phyloP scores from a whole-genome alignment of 2,797 vertebrate genomes.

The Crax fasciolata region DNA sequence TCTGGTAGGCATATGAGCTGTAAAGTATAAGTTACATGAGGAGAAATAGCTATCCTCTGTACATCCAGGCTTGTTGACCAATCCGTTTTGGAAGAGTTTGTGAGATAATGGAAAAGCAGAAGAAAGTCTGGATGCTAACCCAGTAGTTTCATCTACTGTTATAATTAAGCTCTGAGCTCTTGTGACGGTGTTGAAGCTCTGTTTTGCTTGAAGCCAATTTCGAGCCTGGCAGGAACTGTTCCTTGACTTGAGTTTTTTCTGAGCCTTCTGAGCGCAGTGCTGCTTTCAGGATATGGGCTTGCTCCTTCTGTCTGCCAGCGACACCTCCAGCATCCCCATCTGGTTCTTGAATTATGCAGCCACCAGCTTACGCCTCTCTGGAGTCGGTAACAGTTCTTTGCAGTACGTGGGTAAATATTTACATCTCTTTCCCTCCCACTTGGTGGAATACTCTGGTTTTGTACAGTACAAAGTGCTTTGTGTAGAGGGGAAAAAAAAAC shows the following conservation, averaged over 20 bases:
- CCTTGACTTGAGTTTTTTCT: neutral
- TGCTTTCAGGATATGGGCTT: neutral
- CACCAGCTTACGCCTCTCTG: neutral
- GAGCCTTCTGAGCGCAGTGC: neutral
- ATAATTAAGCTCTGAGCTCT: neutral
- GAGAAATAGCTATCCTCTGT: neutral
- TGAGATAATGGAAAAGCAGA: neutral
- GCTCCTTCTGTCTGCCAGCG: neutral
- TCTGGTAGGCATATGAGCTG: neutral
- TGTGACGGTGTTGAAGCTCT: constrained; percentile 3
- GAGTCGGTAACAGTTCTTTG: constrained; percentile 25
- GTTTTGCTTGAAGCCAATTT: constrained; percentile 22
- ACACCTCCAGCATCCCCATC: neutral
- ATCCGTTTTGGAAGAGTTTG: constrained; percentile 22
- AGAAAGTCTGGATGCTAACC: neutral
- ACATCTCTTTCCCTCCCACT: constrained; percentile 45
- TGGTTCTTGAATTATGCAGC: neutral
- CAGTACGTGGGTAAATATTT: constrained; percentile 59
- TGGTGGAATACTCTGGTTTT: constrained; percentile 52
- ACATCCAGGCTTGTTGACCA: neutral
- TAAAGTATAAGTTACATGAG: accelerated
- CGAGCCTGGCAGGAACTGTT: neutral
- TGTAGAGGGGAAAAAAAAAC: neutral
- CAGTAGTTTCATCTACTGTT: neutral
- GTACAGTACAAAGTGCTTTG: constrained; percentile 3